phyloP scores from a whole-genome alignment of 2,888 invertebrate species.

The Nysson spinosus region DNA sequence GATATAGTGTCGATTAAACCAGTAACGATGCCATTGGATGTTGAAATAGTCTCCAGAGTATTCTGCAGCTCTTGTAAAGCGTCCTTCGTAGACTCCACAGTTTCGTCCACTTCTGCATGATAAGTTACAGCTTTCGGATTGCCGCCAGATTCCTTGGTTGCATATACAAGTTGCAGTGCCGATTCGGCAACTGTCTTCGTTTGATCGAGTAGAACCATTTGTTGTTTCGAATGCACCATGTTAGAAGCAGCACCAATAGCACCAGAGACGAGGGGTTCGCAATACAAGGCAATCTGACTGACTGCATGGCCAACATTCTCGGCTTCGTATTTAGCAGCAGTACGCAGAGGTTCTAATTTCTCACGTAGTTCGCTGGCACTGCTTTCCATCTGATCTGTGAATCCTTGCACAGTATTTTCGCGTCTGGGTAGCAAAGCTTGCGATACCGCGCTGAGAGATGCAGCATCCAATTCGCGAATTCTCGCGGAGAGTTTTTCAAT shows the following conservation, averaged over 20 bases:
- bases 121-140: constrained; percentile 92
- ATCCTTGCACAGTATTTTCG: constrained; percentile 86
- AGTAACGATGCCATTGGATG: constrained; percentile 93
- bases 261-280: constrained; percentile 91
- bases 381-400: constrained; percentile 88
- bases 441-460: constrained; percentile 91
- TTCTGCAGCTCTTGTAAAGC: constrained; percentile 89
- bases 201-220: constrained; percentile 92
- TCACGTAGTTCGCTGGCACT: constrained; percentile 90
- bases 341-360: constrained; percentile 89
- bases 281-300: constrained; percentile 86
- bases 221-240: constrained; percentile 91
- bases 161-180: constrained; percentile 89
- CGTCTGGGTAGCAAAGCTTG: constrained; percentile 85
- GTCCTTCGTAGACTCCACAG: constrained; percentile 86
- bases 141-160: constrained; percentile 93
- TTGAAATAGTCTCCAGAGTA: constrained; percentile 89
- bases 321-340: constrained; percentile 93
- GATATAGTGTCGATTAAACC: constrained; percentile 93
- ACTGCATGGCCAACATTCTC: constrained; percentile 95
- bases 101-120: constrained; percentile 91
- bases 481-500: constrained; percentile 87
- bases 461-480: constrained; percentile 90
- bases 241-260: constrained; percentile 93
- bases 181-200: constrained; percentile 96